phyloP scores from a whole-genome alignment of 2,888 invertebrate species.

The Dicyrtoma fusca region DNA sequence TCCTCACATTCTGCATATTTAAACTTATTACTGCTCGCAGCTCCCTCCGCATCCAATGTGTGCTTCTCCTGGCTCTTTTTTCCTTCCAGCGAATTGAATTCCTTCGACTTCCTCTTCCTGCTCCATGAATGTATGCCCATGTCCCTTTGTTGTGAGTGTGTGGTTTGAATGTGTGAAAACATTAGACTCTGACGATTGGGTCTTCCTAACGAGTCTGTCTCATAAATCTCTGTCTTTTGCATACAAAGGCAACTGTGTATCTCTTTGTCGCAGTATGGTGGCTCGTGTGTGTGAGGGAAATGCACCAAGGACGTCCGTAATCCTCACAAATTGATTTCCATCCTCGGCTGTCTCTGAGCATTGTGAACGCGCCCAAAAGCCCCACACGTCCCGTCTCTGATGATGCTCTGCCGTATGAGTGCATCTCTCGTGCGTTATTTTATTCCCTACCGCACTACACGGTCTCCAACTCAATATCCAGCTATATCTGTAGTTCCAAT shows the following conservation, averaged over 20 bases:
- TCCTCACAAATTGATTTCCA: slow-evolving; percentile 42
- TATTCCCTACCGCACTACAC: neutral
- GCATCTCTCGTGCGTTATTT: neutral
- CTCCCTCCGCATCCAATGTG: neutral
- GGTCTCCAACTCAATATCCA: too few species aligned
- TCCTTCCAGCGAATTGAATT: neutral
- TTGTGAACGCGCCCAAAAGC: neutral
- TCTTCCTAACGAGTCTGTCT: slow-evolving; percentile 48
- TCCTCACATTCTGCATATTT: too few species aligned
- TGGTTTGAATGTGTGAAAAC: slow-evolving; percentile 49
- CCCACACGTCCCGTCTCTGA: neutral
- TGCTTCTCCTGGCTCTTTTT: neutral
- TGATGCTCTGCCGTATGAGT: neutral
- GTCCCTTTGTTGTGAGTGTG: slow-evolving; percentile 9
- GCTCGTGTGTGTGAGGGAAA: neutral
- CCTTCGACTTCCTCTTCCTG: neutral
- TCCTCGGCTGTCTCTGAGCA: slow-evolving; percentile 13
- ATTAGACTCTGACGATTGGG: slow-evolving; percentile 51
- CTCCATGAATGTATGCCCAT: too few species aligned
- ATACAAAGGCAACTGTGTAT: slow-evolving; percentile 40
- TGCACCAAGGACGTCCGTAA: slow-evolving; percentile 9
- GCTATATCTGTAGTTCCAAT: too few species aligned
- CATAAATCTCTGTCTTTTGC: slow-evolving; percentile 57
- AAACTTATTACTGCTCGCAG: too few species aligned
- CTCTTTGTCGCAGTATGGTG: slow-evolving; percentile 39